Base-by-base conservation (phyloP, 2,888 invertebrate species). In the Tanypteryx hageni region DNA sequence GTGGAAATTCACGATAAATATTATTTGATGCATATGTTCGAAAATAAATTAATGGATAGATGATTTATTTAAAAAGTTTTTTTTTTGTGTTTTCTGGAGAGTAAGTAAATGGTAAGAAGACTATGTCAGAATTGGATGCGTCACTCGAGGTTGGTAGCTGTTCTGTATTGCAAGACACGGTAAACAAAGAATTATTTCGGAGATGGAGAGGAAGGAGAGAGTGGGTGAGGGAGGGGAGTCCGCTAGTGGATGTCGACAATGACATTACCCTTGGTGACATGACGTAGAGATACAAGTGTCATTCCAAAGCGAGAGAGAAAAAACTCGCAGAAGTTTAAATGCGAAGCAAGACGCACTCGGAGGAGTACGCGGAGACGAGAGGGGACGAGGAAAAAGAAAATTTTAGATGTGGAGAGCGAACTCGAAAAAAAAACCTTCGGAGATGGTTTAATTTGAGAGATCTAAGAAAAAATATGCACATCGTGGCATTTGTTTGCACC, bases 281-380 rank as follows among this genome's bases (percentile, higher is more conserved):
- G 76, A 76, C 76, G 76, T 76, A 76, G 76, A 76, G 76, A 22
- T 27, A 22, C 27, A 76, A 22, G 27, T 27, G 76, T 76, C 76
- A 27, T 76, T 22, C 16, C 22, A 13, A 76, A 76, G 76, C 22
- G 27, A 76, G 27, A 76, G 27, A 22, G 76, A 76, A 76, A 76
- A 76, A n/a, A 76, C 76, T 76, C 22, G 22, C 76, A 22, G 76
- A 76, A 76, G n/a, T 76, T 76, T n/a, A 76, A 76, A 76, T 27
- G 27, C 76, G 76, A 76, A 76, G 76, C 22, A 76, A 44, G 27
- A 13, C 76, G 22, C 76, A 27, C 76, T 76, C 27, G 13, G 27
- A 76, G 76, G 27, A 61, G 76, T 22, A 27, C 76, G 76, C 22
- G 13, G 27, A 76, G 76, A 76, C 13, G 27, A 22, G n/a, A 22